phyloP scores from a whole-genome alignment of 2,888 invertebrate species.

The Esperia sulphurella region DNA sequence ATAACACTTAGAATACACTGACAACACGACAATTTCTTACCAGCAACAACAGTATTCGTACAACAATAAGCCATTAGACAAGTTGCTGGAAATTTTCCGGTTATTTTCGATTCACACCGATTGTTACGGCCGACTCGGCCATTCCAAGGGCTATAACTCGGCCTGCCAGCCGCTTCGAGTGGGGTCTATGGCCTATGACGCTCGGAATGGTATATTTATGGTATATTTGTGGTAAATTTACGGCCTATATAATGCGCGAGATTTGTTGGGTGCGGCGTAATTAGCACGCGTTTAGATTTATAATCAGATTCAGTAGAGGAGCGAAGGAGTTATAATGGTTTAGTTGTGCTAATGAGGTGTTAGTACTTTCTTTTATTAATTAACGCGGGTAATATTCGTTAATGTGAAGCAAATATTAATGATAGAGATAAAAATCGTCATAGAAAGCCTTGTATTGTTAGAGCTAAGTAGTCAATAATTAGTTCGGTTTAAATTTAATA shows the following conservation, averaged over 20 bases:
- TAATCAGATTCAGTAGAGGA: constrained; percentile 33
- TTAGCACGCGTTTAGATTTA: constrained; percentile 64
- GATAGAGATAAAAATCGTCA: no score
- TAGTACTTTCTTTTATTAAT: constrained; percentile 21
- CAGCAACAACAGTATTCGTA: constrained; percentile 47
- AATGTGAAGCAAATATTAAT: not conserved
- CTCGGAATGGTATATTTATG: constrained; percentile 56
- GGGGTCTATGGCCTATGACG: constrained; percentile 70
- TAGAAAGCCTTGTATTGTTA: no score
- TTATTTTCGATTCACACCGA: constrained; percentile 75
- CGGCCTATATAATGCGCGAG: constrained; percentile 61
- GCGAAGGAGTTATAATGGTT: constrained; percentile 6
- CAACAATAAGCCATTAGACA: constrained; percentile 77
- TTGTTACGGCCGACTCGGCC: constrained; percentile 60
- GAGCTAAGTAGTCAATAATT: no score
- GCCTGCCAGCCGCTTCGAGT: constrained; percentile 55
- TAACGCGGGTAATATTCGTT: not conserved
- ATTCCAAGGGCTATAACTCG: constrained; percentile 62
- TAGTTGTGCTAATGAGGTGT: constrained; percentile 44
- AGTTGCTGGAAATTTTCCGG: constrained; percentile 74
- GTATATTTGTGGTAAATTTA: constrained; percentile 64
- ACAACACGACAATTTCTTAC: constrained; percentile 51
- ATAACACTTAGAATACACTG: constrained; percentile 52
- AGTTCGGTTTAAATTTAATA: no score
- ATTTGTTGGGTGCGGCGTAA: constrained; percentile 68